These are phyloP conservation scores for Atractosteus spatula DNA, from an alignment of 2,113 vertebrate genomes.

Conservation along the genomic window DNA sequence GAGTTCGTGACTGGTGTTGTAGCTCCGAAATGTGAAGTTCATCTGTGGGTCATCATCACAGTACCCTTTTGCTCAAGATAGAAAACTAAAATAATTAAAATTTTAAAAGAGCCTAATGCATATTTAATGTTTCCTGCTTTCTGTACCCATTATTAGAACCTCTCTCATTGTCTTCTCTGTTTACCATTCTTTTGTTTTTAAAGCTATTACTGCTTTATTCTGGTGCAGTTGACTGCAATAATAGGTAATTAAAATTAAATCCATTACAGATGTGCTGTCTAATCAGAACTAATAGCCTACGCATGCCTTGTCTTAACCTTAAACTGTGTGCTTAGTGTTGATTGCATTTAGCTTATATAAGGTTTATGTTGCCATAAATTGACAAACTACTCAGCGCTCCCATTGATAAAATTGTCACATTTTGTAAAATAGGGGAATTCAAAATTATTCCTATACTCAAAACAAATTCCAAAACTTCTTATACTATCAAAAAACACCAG, in stretches of 20 bases:
- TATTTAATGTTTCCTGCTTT: conserved; percentile 23
- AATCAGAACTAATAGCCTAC: no score
- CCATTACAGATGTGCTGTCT: neutral
- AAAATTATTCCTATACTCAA: no score
- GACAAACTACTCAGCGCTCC: no score
- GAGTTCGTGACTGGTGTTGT: neutral
- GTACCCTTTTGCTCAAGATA: neutral
- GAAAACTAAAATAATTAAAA: conserved; percentile 14
- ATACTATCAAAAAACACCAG: no score
- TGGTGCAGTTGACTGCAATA: conserved; percentile 13
- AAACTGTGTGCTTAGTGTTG: no score
- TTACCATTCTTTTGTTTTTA: neutral
- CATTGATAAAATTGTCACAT: no score
- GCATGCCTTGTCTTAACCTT: no score
- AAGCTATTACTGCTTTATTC: neutral
- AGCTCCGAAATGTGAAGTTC: conserved; percentile 18
- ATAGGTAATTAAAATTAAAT: conserved; percentile 16
- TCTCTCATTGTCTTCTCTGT: conserved; percentile 5
- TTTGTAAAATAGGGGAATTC: no score
- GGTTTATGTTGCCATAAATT: no score
- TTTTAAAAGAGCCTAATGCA: conserved; percentile 16
- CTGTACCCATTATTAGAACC: neutral
- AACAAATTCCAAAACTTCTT: no score
- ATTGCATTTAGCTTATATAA: no score
- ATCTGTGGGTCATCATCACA: conserved; percentile 22